Conservation (phyloP, 2,797 vertebrate species). For the Schizopygopsis malacanthus region DNA sequence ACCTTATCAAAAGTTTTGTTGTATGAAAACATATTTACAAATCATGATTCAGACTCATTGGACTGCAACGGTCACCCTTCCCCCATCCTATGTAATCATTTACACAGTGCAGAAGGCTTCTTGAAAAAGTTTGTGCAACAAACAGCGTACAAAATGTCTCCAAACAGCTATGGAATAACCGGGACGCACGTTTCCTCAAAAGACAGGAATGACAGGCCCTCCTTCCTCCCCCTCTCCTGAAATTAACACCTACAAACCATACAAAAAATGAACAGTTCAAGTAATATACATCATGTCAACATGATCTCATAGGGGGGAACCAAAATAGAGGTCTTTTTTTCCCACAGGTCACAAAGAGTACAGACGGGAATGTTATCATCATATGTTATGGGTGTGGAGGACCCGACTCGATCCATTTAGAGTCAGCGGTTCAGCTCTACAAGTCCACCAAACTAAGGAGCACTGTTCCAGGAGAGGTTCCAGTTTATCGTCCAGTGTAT, state of each 20-base stretch:
- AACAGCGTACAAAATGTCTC: constrained; percentile 81
- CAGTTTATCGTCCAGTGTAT: constrained; percentile 58
- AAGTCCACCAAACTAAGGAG: constrained; percentile 53
- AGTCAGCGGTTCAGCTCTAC: constrained; percentile 34
- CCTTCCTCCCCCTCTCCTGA: constrained; percentile 39
- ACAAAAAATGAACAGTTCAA: constrained; percentile 69
- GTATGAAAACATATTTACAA: constrained; percentile 87
- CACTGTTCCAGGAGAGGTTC: constrained; percentile 33
- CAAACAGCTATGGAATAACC: constrained; percentile 74
- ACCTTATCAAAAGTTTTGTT: constrained; percentile 85
- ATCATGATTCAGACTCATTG: constrained; percentile 80
- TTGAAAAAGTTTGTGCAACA: constrained; percentile 86
- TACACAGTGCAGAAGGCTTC: constrained; percentile 89
- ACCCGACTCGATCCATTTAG: constrained; percentile 22
- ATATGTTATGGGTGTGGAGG: background rate
- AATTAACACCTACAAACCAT: constrained; percentile 51
- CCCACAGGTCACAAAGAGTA: constrained; percentile 46
- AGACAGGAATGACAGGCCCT: constrained; percentile 62
- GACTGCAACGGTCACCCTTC: constrained; percentile 67
- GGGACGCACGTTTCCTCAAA: constrained; percentile 58
- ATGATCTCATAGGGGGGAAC: constrained; percentile 53
- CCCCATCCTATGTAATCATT: constrained; percentile 72
- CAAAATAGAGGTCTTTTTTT: constrained; percentile 49
- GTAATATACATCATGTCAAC: constrained; percentile 70
- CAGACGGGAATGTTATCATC: constrained; percentile 33